Percentiles rank a stretch among this genome's conserved stretches.
Evolutionary conservation across 1,140 invertebrate genomes (phyloP).

Genomic region (Ceratosolen fusciceps): DNA sequence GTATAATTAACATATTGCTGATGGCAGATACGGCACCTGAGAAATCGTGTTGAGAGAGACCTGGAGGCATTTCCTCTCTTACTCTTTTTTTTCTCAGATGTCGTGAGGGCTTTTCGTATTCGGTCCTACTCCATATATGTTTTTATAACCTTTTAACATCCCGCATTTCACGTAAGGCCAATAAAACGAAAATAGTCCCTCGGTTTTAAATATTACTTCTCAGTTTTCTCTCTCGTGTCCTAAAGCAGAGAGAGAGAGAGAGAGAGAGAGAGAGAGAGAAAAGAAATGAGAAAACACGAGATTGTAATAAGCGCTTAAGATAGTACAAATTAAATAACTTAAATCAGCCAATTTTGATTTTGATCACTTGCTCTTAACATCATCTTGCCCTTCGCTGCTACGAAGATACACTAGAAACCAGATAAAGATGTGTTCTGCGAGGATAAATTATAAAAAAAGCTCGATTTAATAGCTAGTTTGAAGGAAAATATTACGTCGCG

Average conservation of each 20-base stretch:
- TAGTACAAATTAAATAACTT: slow-evolving; percentile 36
- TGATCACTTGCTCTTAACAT: background rate
- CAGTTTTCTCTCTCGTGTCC: background rate
- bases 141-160: slow-evolving; percentile 42
- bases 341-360: slow-evolving; percentile 31
- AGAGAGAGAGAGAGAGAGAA: background rate
- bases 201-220: background rate
- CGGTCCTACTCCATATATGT: background rate
- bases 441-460: background rate
- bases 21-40: slow-evolving; percentile 40
- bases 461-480: background rate
- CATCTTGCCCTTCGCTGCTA: background rate
- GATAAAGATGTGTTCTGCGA: background rate
- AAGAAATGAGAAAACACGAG: background rate
- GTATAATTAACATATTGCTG: slow-evolving; percentile 50
- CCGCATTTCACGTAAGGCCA: slow-evolving; percentile 7
- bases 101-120: background rate
- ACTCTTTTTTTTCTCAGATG: background rate
- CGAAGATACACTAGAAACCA: background rate
- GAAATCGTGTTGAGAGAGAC: slow-evolving; percentile 27
- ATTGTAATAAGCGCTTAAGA: background rate
- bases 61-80: slow-evolving; percentile 11
- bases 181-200: slow-evolving; percentile 37
- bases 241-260: background rate
- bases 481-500: slow-evolving; percentile 20